These are phyloP conservation scores for Ornithorhynchus anatinus DNA, from an alignment of 2,113 vertebrate species.

Conservation along the genomic window DNA sequence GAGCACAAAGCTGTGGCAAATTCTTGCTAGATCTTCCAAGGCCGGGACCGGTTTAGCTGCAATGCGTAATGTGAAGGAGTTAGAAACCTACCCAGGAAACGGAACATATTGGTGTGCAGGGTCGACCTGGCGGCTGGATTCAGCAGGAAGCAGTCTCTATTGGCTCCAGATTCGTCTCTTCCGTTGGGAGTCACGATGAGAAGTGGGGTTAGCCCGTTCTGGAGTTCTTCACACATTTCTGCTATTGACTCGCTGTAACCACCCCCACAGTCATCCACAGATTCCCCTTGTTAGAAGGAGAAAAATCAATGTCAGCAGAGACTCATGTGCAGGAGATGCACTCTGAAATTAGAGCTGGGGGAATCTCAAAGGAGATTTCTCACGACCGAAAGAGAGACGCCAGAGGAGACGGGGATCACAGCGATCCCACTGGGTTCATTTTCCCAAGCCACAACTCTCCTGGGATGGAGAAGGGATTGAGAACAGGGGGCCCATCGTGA, in stretches of 20 bases:
- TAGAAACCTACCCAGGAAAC: slow-evolving; percentile 91
- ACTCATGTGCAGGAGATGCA: too few species aligned
- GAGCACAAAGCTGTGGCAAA: too few species aligned
- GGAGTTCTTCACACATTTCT: slow-evolving; percentile 98
- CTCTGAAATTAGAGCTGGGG: too few species aligned
- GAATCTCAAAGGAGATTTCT: not conserved
- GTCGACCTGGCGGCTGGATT: slow-evolving; percentile 90
- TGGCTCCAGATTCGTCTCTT: slow-evolving; percentile 95
- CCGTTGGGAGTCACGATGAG: slow-evolving; percentile 97
- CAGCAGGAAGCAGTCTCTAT: slow-evolving; percentile 95
- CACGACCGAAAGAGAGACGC: not conserved
- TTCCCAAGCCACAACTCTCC: too few species aligned
- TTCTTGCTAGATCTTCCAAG: too few species aligned
- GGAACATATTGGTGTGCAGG: slow-evolving; percentile 97
- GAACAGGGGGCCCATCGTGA: too few species aligned
- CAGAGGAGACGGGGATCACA: not conserved
- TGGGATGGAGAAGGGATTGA: too few species aligned
- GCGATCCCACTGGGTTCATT: too few species aligned
- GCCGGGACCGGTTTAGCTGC: too few species aligned
- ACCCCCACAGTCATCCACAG: slow-evolving; percentile 96
- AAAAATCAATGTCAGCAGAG: not conserved
- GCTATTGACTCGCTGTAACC: slow-evolving; percentile 98
- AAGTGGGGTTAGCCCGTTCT: slow-evolving; percentile 95
- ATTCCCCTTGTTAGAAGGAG: slow-evolving; percentile 88
- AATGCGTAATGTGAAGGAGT: too few species aligned